A percentile compares a stretch with the other conserved stretches of the same genome.
phyloP scores from a whole-genome alignment of 1,140 invertebrate genomes.

The Bilobella aurantiaca region DNA sequence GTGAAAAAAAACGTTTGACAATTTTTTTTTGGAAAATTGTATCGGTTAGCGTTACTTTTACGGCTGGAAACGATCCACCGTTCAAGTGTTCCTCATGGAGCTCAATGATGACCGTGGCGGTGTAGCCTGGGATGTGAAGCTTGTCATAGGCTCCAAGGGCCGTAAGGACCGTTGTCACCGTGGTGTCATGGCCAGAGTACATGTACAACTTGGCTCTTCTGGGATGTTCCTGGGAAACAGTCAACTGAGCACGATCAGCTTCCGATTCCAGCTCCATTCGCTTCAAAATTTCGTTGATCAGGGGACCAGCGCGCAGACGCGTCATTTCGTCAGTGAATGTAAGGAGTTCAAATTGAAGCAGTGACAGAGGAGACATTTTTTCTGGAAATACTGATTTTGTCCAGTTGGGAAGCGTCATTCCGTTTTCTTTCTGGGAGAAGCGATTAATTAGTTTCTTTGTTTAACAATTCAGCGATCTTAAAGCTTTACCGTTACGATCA shows the following conservation, averaged over 20 bases:
- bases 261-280: constrained; percentile 24
- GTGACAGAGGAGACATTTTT: constrained; percentile 7
- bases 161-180: constrained; percentile 39
- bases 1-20: neutral
- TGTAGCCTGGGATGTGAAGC: constrained; percentile 36
- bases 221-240: neutral
- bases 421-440: constrained; percentile 45
- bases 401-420: constrained; percentile 62
- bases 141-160: constrained; percentile 41
- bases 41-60: neutral
- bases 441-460: neutral
- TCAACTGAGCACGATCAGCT: constrained; percentile 11
- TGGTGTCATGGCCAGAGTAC: constrained; percentile 42
- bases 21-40: neutral
- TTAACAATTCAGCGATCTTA: neutral
- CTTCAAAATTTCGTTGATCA: constrained; percentile 36
- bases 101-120: constrained; percentile 14
- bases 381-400: constrained; percentile 49
- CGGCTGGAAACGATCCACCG: neutral
- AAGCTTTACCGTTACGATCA: constrained; percentile 53
- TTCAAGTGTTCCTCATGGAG: constrained; percentile 6
- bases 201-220: constrained; percentile 35
- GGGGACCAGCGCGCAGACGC: constrained; percentile 54
- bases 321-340: constrained; percentile 59
- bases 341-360: constrained; percentile 50